phyloP scores from a whole-genome alignment of 2,797 vertebrate species.

The Bovichtus diacanthus region DNA sequence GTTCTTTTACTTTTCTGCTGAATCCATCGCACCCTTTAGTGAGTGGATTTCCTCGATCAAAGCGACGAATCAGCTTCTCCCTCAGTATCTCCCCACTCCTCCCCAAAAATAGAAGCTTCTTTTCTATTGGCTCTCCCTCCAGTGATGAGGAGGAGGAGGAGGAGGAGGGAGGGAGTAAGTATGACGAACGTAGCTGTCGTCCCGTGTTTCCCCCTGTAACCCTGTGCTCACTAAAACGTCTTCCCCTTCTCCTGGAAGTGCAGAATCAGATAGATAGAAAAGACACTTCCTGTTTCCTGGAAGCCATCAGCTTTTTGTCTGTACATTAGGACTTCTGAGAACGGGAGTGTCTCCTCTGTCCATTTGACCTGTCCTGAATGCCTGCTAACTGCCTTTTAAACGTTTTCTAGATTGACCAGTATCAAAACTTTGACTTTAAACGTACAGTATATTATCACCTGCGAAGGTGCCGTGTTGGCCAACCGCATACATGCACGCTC shows the following conservation, averaged over 20 bases:
- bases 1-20: constrained; percentile 27
- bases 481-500: no score
- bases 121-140: constrained; percentile 92
- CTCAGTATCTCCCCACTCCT: constrained; percentile 90
- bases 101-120: constrained; percentile 92
- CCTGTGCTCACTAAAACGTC: constrained; percentile 35
- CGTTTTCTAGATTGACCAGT: no score
- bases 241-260: neutral
- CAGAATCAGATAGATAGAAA: constrained; percentile 8
- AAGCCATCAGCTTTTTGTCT: neutral
- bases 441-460: no score
- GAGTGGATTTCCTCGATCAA: constrained; percentile 81
- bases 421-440: no score
- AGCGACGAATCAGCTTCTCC: constrained; percentile 90
- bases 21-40: constrained; percentile 70
- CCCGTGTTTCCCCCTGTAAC: constrained; percentile 24
- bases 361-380: neutral
- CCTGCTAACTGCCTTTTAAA: neutral
- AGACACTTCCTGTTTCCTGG: neutral
- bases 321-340: neutral
- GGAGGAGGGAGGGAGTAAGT: constrained; percentile 89
- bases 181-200: constrained; percentile 55
- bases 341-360: constrained; percentile 6
- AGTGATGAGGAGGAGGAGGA: constrained; percentile 89
- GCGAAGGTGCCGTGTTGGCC: no score